A percentile compares a stretch with the other conserved stretches of the same genome.
Conservation (phyloP, 2,888 invertebrate genomes). For the Cryptocheilus praepositus region DNA sequence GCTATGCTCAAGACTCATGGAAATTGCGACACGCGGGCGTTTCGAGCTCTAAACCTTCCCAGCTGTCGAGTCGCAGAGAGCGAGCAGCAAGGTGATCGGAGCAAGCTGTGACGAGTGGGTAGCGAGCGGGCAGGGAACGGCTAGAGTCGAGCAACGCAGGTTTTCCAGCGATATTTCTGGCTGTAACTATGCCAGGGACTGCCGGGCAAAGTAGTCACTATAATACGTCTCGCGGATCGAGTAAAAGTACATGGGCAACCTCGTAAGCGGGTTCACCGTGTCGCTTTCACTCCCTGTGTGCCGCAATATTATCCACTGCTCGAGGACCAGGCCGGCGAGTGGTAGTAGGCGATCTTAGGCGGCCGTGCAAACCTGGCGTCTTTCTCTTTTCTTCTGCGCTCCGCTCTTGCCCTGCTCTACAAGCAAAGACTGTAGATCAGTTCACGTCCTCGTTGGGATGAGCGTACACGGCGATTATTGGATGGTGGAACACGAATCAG, state of each 20-base stretch:
- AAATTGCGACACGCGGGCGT: no score
- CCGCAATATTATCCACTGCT: conserved; percentile 56
- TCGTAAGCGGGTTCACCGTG: conserved; percentile 65
- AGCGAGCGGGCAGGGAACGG: conserved; percentile 9
- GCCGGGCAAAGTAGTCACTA: conserved; percentile 59
- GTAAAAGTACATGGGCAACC: conserved; percentile 67
- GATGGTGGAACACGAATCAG: no score
- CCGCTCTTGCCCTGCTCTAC: neutral
- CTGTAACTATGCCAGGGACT: conserved; percentile 68
- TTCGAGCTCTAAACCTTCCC: no score
- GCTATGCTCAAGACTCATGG: no score
- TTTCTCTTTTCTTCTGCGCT: neutral
- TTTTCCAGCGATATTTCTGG: conserved; percentile 66
- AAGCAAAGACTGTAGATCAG: no score
- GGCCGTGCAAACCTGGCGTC: neutral
- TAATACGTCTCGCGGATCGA: conserved; percentile 58
- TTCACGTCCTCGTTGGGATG: no score
- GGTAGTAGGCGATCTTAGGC: no score
- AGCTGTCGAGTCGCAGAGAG: no score
- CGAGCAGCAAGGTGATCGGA: no score
- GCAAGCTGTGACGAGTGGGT: conserved; percentile 33
- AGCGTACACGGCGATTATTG: no score
- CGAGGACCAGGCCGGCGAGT: conserved; percentile 45
- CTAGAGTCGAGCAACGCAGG: conserved; percentile 27
- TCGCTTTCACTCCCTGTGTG: conserved; percentile 65